Evolutionary conservation across 2,113 vertebrate species (phyloP).

Genomic region (Anhinga anhinga): DNA sequence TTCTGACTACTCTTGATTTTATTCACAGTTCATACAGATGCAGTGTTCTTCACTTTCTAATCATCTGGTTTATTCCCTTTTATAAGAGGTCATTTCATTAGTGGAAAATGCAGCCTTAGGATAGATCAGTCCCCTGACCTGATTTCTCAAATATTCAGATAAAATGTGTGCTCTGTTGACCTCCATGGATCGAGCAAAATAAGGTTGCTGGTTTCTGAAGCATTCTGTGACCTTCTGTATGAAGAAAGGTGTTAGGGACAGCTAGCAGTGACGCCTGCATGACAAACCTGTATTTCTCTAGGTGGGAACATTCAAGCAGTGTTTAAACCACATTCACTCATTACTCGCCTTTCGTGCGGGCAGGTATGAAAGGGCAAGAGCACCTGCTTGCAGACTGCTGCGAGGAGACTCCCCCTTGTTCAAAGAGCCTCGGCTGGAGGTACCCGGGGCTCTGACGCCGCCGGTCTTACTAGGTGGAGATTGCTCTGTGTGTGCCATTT

Average conservation of each 20-base stretch:
- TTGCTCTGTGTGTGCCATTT: neutral
- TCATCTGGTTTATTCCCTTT: neutral
- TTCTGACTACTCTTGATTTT: neutral
- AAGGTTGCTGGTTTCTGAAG: neutral
- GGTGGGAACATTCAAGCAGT: neutral
- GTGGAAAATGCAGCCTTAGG: neutral
- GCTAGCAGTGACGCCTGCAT: neutral
- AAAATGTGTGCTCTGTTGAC: neutral
- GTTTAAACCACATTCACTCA: rapidly evolving
- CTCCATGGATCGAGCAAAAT: neutral
- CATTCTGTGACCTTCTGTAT: neutral
- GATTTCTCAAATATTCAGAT: neutral
- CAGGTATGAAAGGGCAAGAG: neutral
- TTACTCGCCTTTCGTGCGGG: rapidly evolving
- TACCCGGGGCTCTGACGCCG: neutral
- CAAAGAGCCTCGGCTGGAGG: neutral
- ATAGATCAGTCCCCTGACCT: neutral
- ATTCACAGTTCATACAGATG: neutral
- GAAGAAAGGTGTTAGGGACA: neutral
- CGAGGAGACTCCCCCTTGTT: neutral
- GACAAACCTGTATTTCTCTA: neutral
- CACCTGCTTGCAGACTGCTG: neutral
- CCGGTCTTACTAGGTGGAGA: neutral
- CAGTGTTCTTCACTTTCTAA: neutral
- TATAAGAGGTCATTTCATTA: neutral